Base-by-base conservation (phyloP, 1,140 invertebrate genomes). In the Wasmannia auropunctata region DNA sequence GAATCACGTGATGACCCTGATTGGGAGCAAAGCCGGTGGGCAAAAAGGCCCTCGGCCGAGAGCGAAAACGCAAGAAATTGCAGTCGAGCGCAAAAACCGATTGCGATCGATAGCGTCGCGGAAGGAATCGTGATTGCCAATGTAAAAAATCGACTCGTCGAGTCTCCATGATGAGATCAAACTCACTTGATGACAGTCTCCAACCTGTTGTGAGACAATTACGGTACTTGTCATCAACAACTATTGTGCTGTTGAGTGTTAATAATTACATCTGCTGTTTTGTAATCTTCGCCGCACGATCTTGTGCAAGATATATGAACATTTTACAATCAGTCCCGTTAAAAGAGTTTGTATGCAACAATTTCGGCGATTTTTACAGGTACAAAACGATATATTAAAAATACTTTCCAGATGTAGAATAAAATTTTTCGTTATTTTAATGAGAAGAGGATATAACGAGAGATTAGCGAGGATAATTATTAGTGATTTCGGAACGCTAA, bases 1-100 rank as follows among this genome's bases (percentile, higher is more conserved):
- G 40, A 51, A 81, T 89, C 88, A 90, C 77, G 75, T 90, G 89
- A 90, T 86, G 69, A 67, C 49, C 65, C 75, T 89, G 88, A 90
- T 90, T 90, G 79, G 75, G 63, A 58, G 40, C 77, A 46, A 87
- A 80, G 84, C 28, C 49, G 37, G 19, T 37, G 60, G 25, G 56
- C 67, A 81, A 84, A 63, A 58, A 86, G 85, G 46, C 28, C 75
- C 25, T 28, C 19, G 74, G 11, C 1, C 14, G 25, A 10, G 14
- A 69, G 31, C 3, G 3, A 46, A 69, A n/a, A 11, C 34, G 3
- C n/a, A 63, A 79, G 31, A 51, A 80, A 22, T 34, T 11, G 14
- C 25, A 34, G 49, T 49, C 8, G 22, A 40, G 28, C 28, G 70
- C 25, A 43, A 16, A 77, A 62, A 63, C 6, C 16, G 8, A 49